Evolutionary conservation across 2,113 vertebrate species (phyloP).

Genomic region (Ceratotherium simum): DNA sequence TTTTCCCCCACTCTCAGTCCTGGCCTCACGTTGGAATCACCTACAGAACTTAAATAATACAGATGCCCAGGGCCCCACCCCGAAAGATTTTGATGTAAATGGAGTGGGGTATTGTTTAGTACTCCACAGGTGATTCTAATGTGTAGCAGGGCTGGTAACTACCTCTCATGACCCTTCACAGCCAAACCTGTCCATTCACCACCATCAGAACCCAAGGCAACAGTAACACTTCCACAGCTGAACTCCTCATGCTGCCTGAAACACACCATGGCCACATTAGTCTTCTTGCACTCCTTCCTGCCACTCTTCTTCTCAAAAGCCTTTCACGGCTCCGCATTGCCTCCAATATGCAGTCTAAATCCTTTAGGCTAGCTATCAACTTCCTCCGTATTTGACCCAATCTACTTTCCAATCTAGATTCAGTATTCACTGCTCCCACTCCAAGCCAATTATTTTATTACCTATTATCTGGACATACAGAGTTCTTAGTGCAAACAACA

Average conservation of each 20-base stretch:
- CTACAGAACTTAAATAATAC: not conserved
- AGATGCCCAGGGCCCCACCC: not conserved
- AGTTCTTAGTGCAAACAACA: slow-evolving; percentile 13
- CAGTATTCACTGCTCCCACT: not conserved
- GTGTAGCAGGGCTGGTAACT: not conserved
- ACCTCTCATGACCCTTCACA: not conserved
- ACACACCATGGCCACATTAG: not conserved
- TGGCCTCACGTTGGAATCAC: not conserved
- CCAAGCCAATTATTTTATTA: not conserved
- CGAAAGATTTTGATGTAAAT: not conserved
- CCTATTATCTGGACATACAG: not conserved
- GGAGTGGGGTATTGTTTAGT: not conserved
- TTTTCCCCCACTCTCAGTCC: not conserved
- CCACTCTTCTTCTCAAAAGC: not conserved
- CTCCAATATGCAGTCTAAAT: not conserved
- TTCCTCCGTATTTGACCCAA: not conserved
- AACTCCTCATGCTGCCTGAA: not conserved
- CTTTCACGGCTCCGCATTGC: not conserved
- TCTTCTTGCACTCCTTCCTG: not conserved
- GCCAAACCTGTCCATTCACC: not conserved
- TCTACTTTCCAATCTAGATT: not conserved
- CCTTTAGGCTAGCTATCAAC: not conserved
- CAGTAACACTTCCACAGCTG: not conserved
- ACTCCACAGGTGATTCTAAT: not conserved
- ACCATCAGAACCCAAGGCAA: accelerated